A percentile compares a stretch with the other conserved stretches of the same genome.
Conservation (phyloP, 2,888 invertebrate species). For the Saturnia pavonia region DNA sequence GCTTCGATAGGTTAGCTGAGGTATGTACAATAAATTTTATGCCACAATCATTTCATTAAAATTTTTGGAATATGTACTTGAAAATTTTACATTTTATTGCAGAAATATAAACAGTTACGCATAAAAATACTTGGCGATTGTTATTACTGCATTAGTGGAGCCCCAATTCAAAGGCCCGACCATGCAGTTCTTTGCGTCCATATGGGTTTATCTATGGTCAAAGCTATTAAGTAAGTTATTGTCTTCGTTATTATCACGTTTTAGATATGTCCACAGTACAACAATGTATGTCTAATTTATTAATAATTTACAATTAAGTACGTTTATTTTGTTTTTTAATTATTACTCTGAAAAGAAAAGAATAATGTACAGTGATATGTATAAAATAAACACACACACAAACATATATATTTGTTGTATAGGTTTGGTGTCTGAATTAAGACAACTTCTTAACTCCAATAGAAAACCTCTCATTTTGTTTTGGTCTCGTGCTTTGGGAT, state of each 20-base stretch:
- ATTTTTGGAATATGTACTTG: conserved; percentile 1
- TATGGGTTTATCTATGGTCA: conserved; percentile 98
- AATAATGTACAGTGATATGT: no score
- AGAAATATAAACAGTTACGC: conserved; percentile 96
- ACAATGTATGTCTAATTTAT: neutral
- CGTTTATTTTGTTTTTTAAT: neutral
- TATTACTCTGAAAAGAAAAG: neutral
- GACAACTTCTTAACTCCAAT: neutral
- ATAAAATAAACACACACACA: no score
- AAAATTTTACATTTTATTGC: neutral
- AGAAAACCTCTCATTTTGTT: neutral
- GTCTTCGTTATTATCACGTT: neutral
- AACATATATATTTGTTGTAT: no score
- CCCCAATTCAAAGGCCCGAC: conserved; percentile 93
- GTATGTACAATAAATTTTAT: conserved; percentile 63
- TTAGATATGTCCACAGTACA: neutral
- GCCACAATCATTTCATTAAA: neutral
- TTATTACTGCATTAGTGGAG: conserved; percentile 98
- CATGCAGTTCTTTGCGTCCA: conserved; percentile 96
- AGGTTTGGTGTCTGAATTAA: neutral
- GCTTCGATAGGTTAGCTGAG: conserved; percentile 95
- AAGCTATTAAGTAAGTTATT: conserved; percentile 95
- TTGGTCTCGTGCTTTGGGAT: neutral
- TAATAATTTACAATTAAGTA: neutral
- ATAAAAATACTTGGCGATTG: conserved; percentile 98